Evolutionary conservation across 2,888 invertebrate species (phyloP).

Genomic region (Drosophila peninsularis): DNA sequence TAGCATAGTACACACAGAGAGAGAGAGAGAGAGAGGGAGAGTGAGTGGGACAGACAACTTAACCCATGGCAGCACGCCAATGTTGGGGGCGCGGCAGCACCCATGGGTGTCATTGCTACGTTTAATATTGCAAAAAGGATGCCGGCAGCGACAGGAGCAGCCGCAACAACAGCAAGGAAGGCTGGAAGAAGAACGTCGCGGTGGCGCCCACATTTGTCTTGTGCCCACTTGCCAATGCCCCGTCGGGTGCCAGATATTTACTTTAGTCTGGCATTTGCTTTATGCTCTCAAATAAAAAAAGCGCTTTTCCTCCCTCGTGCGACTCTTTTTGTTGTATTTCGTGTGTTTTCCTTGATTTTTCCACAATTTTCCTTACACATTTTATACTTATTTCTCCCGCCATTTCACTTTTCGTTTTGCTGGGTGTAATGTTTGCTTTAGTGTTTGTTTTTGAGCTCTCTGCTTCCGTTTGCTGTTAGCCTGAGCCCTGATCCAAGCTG

Average conservation of each 20-base stretch:
- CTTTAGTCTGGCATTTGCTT: conserved; percentile 77
- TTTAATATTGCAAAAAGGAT: conserved; percentile 80
- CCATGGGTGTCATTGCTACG: conserved; percentile 80
- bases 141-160: conserved; percentile 64
- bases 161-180: conserved; percentile 25
- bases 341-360: conserved; percentile 37
- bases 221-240: conserved; percentile 41
- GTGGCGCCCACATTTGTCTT: conserved; percentile 80
- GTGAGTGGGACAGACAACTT: conserved; percentile 37
- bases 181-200: conserved; percentile 41
- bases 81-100: conserved; percentile 59
- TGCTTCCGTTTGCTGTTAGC: conserved; percentile 48
- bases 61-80: conserved; percentile 68
- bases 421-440: conserved; percentile 78
- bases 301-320: conserved; percentile 38
- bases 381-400: conserved; percentile 54
- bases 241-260: conserved; percentile 56
- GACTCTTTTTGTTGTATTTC: conserved; percentile 2
- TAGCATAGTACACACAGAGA: conserved; percentile 63
- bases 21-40: not conserved
- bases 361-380: conserved; percentile 58
- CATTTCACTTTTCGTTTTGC: conserved; percentile 58
- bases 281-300: conserved; percentile 64
- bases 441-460: conserved; percentile 72
- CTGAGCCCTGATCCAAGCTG: conserved; percentile 42